These are phyloP conservation scores for Oostethus manadensis DNA, from an alignment of 2,113 vertebrate genomes.

Conservation along the genomic window DNA sequence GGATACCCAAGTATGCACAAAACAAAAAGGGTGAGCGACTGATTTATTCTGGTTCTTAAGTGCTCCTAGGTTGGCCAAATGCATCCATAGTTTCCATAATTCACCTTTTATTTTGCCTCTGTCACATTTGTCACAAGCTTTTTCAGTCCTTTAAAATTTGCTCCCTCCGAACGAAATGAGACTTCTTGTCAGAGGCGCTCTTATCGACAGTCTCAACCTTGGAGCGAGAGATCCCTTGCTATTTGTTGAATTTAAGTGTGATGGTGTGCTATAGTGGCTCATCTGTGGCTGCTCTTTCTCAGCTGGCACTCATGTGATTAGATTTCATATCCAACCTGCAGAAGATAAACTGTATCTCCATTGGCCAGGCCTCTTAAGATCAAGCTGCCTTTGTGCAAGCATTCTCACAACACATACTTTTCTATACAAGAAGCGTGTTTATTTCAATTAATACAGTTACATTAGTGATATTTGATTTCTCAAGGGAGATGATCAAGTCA, in stretches of 20 bases:
- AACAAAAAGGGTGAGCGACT: constrained; percentile 14
- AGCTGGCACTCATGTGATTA: constrained; percentile 70
- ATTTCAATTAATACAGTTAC: constrained; percentile 44
- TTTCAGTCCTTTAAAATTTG: constrained; percentile 16
- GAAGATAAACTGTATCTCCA: constrained; percentile 73
- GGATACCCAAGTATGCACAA: constrained; percentile 21
- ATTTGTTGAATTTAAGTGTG: constrained; percentile 67
- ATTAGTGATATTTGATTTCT: constrained; percentile 19
- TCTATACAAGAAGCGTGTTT: constrained; percentile 11
- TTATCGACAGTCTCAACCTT: constrained; percentile 60
- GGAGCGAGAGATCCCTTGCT: constrained; percentile 58
- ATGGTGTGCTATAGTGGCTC: constrained; percentile 57
- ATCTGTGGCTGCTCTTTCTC: constrained; percentile 62
- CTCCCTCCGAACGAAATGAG: constrained; percentile 50
- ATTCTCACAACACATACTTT: constrained; percentile 35
- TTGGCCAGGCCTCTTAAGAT: constrained; percentile 61
- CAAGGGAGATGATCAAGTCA: constrained; percentile 20
- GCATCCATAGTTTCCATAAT: constrained; percentile 32
- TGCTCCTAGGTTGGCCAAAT: constrained; percentile 51
- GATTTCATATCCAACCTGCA: constrained; percentile 62
- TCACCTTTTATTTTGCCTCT: constrained; percentile 19
- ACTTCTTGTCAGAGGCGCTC: constrained; percentile 57
- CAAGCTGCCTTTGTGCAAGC: constrained; percentile 54
- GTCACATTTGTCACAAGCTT: constrained; percentile 14
- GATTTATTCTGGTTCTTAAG: constrained; percentile 29